Percentiles rank a stretch among this genome's conserved stretches.
phyloP scores from a whole-genome alignment of 2,113 vertebrate species.

The Etheostoma spectabile region DNA sequence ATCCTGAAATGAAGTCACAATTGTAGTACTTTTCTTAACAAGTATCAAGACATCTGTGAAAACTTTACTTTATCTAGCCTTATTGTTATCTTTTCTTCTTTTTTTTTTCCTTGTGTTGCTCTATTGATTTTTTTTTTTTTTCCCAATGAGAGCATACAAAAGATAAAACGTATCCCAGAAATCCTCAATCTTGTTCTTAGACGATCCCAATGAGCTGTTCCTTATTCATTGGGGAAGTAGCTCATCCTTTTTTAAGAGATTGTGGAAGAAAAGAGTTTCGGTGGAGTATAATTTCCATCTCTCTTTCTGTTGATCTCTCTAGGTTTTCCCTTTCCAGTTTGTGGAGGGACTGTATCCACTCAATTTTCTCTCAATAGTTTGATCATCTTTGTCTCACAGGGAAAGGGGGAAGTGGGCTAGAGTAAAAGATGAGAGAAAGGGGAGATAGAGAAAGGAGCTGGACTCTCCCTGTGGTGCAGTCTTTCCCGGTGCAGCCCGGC shows the following conservation, averaged over 20 bases:
- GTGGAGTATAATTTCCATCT: slow-evolving; percentile 66
- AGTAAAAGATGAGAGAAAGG: slow-evolving; percentile 62
- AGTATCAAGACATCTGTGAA: slow-evolving; percentile 63
- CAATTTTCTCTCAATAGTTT: slow-evolving; percentile 58
- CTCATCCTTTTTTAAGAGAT: slow-evolving; percentile 70
- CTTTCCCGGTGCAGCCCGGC: slow-evolving; percentile 41
- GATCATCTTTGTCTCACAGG: slow-evolving; percentile 74
- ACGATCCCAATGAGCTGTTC: slow-evolving; percentile 72
- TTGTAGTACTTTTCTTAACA: slow-evolving; percentile 67
- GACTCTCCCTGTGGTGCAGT: slow-evolving; percentile 68
- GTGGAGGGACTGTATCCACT: slow-evolving; percentile 76
- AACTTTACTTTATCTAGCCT: slow-evolving; percentile 72
- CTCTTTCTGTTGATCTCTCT: slow-evolving; percentile 63
- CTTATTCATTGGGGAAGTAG: slow-evolving; percentile 67
- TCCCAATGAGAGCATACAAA: slow-evolving; percentile 71
- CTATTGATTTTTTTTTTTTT: slow-evolving; percentile 78
- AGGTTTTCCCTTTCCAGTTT: slow-evolving; percentile 64
- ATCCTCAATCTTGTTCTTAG: slow-evolving; percentile 65
- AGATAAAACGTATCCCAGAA: slow-evolving; percentile 74
- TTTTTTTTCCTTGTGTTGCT: slow-evolving; percentile 59
- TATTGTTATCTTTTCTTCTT: slow-evolving; percentile 68
- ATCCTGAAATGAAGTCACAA: slow-evolving; percentile 70
- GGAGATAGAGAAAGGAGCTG: slow-evolving; percentile 43
- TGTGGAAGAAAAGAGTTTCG: slow-evolving; percentile 69
- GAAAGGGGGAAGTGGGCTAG: slow-evolving; percentile 58